A percentile compares a stretch with the other conserved stretches of the same genome.
These are phyloP conservation scores for Hippotragus niger DNA, from an alignment of 2,113 vertebrate genomes.

Conservation along the genomic window DNA sequence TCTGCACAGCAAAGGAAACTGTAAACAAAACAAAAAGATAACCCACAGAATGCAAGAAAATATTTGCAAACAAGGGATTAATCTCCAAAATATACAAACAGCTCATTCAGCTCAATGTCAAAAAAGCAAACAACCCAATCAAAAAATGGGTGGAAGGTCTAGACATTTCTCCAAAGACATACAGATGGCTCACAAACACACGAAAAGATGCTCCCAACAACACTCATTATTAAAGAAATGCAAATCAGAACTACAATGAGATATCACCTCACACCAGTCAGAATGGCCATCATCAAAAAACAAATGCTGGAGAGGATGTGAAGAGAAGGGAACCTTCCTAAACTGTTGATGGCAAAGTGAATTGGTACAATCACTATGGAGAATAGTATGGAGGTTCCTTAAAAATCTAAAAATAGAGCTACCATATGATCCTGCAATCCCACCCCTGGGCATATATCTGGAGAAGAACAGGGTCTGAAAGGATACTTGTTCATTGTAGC, in stretches of 20 bases:
- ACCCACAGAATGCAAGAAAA: not conserved
- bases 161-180: not conserved
- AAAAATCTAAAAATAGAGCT: not conserved
- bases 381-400: not conserved
- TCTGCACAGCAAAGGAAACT: not conserved
- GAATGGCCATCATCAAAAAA: not conserved
- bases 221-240: not conserved
- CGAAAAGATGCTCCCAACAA: not conserved
- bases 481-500: not conserved
- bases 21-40: not conserved
- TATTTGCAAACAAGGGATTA: not conserved
- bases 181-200: not conserved
- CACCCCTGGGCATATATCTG: not conserved
- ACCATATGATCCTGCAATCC: not conserved
- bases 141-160: not conserved
- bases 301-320: not conserved
- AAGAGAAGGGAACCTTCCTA: not conserved
- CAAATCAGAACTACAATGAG: not conserved
- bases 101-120: not conserved
- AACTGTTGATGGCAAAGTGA: not conserved
- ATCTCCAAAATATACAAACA: not conserved
- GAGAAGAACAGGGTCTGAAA: not conserved
- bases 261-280: not conserved
- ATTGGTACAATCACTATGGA: not conserved
- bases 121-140: not conserved